Evolutionary conservation across 2,888 invertebrate species (phyloP), one percentile per base, ranked within the genome.

Genomic region (Encarsia formosa): DNA sequence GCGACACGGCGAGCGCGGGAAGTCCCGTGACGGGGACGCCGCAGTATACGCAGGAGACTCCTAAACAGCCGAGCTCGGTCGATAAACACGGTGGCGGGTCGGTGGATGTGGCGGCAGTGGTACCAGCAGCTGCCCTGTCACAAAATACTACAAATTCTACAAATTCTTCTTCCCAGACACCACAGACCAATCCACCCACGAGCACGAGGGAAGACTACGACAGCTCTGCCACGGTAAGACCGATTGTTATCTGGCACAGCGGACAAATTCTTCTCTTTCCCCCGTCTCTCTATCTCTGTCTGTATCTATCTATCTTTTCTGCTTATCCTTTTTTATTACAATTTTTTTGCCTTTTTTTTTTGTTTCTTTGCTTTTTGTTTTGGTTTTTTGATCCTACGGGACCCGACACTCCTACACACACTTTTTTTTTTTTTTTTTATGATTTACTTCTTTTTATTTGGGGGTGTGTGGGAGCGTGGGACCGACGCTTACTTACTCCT

Each of bases 1-100:
- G 85, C 61, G 86, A 86, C 65, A 85, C 85, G 4, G 85, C 84
- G 1, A 84, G 83, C 39, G 84, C 82, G 49, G 77, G 80, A 64
- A 79, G 78, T 73, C 79, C 79, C 5, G 65, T 69, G n/a, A 65
- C 67, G 23, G 66, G 68, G 38, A 64, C 66, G 58, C 62, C 71
- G 15, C 48, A 65, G 65, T 44, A 66, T 68, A 15, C 61, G 69
- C 5, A 63, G 62, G 8, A 64, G 65, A n/a, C n/a, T n/a, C 16
- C 56, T 64, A 39, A 58, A 60, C 13, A 58, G 68, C 20, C 60
- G 63, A 15, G 59, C 69, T 22, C 60, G 63, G 16, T 59, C 69
- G 13, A 57, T 63, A 2, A 59, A 65, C 19, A 48, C 61, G 19
- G 54, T 62, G 41, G 9, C 52, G 39, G 47, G n/a, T n/a, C n/a